These are phyloP conservation scores for Daubentonia madagascariensis DNA, from an alignment of 2,113 vertebrate genomes.

Conservation along the genomic window DNA sequence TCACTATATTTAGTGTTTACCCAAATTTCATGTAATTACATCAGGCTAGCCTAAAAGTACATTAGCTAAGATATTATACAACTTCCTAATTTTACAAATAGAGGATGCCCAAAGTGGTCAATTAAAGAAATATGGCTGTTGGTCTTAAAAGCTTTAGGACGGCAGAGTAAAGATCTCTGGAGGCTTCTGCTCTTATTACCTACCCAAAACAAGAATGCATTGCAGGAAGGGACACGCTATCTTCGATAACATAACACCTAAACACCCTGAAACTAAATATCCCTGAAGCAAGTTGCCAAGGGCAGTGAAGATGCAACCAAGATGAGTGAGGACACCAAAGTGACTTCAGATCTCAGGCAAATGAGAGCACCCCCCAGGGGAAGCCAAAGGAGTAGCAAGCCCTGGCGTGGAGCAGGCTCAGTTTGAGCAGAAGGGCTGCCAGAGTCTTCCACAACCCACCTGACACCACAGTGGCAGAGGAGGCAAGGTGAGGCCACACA, in stretches of 20 bases:
- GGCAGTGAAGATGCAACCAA: neutral
- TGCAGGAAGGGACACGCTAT: neutral
- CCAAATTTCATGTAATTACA: neutral
- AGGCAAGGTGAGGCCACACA: neutral
- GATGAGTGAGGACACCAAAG: rapidly evolving
- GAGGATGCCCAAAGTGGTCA: neutral
- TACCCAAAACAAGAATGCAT: neutral
- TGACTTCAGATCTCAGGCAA: too few species aligned
- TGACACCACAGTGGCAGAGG: too few species aligned
- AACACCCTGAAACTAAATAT: neutral
- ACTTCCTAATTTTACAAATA: neutral
- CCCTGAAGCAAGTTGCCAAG: neutral
- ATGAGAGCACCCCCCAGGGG: neutral
- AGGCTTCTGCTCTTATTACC: neutral
- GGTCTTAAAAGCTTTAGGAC: neutral
- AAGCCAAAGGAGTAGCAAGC: neutral
- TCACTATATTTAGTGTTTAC: neutral
- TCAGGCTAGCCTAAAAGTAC: neutral
- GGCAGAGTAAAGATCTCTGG: neutral
- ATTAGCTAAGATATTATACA: neutral
- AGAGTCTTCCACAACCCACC: neutral
- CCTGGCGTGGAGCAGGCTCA: rapidly evolving
- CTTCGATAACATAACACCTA: rapidly evolving
- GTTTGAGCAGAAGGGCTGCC: neutral
- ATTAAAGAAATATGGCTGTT: neutral